phyloP scores from a whole-genome alignment of 2,113 vertebrate species.

The Cricetomys ansorgei region DNA sequence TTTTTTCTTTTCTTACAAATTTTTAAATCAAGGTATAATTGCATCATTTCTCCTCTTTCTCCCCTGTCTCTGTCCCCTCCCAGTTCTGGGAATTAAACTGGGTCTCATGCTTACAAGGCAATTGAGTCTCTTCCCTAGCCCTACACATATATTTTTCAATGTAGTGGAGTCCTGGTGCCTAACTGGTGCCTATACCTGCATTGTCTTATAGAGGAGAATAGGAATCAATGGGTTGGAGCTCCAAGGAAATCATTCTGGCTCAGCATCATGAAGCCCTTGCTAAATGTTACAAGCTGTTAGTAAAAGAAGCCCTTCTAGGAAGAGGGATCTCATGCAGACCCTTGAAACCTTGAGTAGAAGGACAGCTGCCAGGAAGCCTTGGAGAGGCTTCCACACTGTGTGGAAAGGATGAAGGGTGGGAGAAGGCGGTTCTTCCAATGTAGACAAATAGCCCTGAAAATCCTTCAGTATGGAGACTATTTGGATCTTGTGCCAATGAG shows the following conservation, averaged over 20 bases:
- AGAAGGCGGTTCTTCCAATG: background rate
- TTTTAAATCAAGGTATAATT: background rate
- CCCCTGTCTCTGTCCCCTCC: background rate
- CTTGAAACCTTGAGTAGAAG: background rate
- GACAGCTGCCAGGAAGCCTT: background rate
- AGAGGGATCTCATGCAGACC: background rate
- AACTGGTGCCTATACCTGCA: too few relatives aligned
- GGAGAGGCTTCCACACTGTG: background rate
- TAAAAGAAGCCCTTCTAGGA: background rate
- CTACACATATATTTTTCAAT: background rate
- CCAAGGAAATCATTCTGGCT: background rate
- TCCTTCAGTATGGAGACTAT: background rate
- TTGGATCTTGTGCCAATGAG: background rate
- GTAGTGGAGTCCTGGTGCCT: background rate
- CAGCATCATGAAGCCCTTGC: background rate
- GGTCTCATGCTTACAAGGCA: too few relatives aligned
- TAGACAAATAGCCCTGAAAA: background rate
- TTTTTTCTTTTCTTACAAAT: background rate
- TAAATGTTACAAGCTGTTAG: background rate
- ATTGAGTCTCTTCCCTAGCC: background rate
- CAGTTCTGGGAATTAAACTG: background rate
- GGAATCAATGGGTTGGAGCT: background rate
- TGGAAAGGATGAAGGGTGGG: background rate
- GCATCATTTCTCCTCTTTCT: background rate
- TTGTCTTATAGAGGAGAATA: background rate